Conservation (phyloP, 2,113 vertebrate species). For the Actenoides lindsayi region DNA sequence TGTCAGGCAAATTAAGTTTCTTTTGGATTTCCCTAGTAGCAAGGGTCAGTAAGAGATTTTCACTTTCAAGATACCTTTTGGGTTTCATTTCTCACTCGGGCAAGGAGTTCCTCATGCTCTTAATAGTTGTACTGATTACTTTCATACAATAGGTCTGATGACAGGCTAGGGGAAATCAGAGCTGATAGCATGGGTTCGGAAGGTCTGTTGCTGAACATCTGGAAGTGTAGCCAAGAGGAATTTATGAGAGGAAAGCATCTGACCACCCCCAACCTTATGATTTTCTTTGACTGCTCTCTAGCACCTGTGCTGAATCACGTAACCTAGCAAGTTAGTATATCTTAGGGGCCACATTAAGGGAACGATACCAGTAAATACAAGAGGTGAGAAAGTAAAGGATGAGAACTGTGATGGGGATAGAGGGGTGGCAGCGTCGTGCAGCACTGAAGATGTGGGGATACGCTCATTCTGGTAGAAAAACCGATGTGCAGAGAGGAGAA, state of each 20-base stretch:
- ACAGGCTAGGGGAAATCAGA: neutral
- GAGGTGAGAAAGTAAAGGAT: neutral
- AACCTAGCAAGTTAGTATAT: neutral
- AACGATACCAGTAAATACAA: neutral
- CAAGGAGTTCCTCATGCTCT: neutral
- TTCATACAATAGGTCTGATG: neutral
- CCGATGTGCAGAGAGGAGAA: neutral
- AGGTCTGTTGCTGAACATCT: constrained; percentile 4
- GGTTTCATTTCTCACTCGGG: neutral
- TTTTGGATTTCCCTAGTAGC: neutral
- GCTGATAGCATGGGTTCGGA: neutral
- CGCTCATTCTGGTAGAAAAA: neutral
- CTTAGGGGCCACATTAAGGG: neutral
- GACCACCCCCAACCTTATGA: neutral
- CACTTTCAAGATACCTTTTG: neutral
- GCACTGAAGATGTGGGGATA: neutral
- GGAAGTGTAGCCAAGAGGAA: constrained; percentile 30
- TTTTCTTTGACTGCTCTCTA: neutral
- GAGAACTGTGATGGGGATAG: neutral
- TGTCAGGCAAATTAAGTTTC: neutral
- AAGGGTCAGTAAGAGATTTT: neutral
- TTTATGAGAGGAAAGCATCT: constrained; percentile 24
- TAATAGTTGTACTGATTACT: neutral
- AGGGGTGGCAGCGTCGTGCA: neutral
- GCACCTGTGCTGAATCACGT: constrained; percentile 17